phyloP scores from a whole-genome alignment of 2,797 vertebrate genomes.

The Prunella strophiata region DNA sequence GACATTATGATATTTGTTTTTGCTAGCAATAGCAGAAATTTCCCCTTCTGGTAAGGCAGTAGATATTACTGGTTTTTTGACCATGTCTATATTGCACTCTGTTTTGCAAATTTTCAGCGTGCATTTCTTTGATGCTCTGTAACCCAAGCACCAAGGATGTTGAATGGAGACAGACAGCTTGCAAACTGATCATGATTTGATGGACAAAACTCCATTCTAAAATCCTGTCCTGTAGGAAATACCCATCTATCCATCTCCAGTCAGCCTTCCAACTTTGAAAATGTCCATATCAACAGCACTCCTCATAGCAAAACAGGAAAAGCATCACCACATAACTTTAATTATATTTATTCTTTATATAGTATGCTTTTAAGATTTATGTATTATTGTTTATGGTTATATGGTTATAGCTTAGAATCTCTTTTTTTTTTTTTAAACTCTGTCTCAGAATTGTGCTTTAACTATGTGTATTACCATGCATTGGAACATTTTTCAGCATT shows the following conservation, averaged over 20 bases:
- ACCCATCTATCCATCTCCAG: background rate
- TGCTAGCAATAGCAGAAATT: background rate
- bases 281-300: background rate
- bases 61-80: background rate
- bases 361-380: background rate
- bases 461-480: background rate
- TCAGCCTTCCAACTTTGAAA: background rate
- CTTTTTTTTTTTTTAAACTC: background rate
- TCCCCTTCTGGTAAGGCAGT: background rate
- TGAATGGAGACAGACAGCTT: background rate
- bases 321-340: background rate
- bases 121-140: background rate
- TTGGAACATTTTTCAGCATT: background rate
- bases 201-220: background rate
- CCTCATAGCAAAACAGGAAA: background rate
- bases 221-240: background rate
- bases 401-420: background rate
- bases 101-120: background rate
- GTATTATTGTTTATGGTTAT: background rate
- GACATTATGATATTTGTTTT: background rate
- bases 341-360: background rate
- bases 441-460: background rate
- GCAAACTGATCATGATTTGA: background rate
- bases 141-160: background rate
- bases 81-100: accelerated